Evolutionary conservation across 2,888 invertebrate genomes (phyloP), one percentile per base, ranked within the genome.

Genomic region (Cabera pusaria): DNA sequence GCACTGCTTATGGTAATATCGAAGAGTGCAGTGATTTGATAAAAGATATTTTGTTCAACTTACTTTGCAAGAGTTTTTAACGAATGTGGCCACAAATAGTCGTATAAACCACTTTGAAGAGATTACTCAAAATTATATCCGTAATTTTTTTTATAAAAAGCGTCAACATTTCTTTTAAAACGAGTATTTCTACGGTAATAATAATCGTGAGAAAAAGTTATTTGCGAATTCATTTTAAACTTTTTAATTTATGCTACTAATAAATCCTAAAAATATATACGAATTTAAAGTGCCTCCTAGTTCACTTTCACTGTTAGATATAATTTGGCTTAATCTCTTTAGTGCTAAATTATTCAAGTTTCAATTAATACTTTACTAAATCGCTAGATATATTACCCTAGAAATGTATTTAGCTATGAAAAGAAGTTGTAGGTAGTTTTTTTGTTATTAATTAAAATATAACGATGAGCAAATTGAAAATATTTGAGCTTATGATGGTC

Each of bases 1-100:
- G 52, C 47, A 49, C 56, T 61, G 50, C 16, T 21, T 44, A 44
- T 26, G 44, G 44, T 34, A 44, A 38, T 38, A 44, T 29, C 23
- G 20, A 34, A 34, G 29, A 34, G 25, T 29, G 18, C 10, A 27
- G 18, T 9, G 22, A 18, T 27, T 18, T 27, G 26, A 33, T 39
- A 39, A 23, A 18, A 7, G 12, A 10, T 32, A 26, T 29, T 21
- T 27, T 40, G 20, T 29, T 34, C 23, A 29, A 31, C 12, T 11
- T 12, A 6, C n/a, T 29, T 19, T 23, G 12, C 17, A 25, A 10
- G 5, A 6, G n/a, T n/a, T 17, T 33, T 39, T 39, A 34, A 33
- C 22, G 23, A 29, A 24, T n/a, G 6, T 14, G 20, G 38, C n/a
- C n/a, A n/a, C n/a, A n/a, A n/a, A n/a, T n/a, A n/a, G n/a, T n/a